Percentiles rank a stretch among this genome's conserved stretches.
Evolutionary conservation across 2,888 invertebrate genomes (phyloP).

Genomic region (Spodoptera littoralis): DNA sequence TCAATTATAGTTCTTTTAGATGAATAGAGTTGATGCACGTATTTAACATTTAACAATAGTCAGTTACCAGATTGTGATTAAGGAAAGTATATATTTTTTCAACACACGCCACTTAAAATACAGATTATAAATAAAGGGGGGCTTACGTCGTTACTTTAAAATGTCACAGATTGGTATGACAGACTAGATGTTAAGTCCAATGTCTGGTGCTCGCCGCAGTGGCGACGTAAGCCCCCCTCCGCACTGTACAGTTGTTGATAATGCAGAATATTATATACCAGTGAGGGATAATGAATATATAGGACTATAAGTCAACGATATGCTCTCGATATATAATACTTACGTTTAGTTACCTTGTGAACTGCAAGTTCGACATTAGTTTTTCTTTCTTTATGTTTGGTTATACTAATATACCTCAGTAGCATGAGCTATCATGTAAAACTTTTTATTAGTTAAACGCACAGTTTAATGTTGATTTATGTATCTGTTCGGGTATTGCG

Average conservation of each 20-base stretch:
- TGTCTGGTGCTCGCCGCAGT: too few species aligned
- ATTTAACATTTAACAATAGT: conserved; percentile 77
- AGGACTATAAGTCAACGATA: conserved; percentile 85
- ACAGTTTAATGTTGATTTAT: conserved; percentile 62
- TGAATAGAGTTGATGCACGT: conserved; percentile 75
- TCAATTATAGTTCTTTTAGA: conserved; percentile 67
- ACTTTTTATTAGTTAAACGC: conserved; percentile 66
- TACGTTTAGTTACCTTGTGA: conserved; percentile 87
- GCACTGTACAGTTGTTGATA: conserved; percentile 75
- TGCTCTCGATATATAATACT: conserved; percentile 77
- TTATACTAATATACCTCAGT: conserved; percentile 82
- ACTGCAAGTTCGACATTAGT: conserved; percentile 84
- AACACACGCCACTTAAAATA: conserved; percentile 65
- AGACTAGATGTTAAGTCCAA: too few species aligned
- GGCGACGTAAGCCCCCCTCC: conserved; percentile 52
- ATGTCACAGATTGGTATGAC: conserved; percentile 3
- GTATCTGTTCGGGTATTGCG: conserved; percentile 45
- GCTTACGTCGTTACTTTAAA: conserved; percentile 15
- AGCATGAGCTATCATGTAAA: conserved; percentile 82
- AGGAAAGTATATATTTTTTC: conserved; percentile 81
- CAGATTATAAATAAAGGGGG: conserved; percentile 44
- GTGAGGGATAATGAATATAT: conserved; percentile 76
- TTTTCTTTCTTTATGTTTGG: conserved; percentile 73
- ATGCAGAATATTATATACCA: conserved; percentile 78
- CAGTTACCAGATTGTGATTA: conserved; percentile 86